Percentiles rank a stretch among this genome's conserved stretches.
phyloP scores from a whole-genome alignment of 1,140 invertebrate genomes.

The Zophobas atratus region DNA sequence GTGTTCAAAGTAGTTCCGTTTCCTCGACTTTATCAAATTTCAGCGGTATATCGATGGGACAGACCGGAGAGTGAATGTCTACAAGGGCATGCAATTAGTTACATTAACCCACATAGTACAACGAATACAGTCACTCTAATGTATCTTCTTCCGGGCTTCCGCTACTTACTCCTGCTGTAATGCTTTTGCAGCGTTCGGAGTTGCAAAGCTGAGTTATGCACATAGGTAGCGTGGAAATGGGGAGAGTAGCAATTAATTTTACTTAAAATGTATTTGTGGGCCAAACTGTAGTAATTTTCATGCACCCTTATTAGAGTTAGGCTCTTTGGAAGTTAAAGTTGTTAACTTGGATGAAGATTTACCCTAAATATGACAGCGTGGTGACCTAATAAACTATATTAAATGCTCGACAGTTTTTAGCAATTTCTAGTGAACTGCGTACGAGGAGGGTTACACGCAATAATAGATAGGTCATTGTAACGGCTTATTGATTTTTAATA shows the following conservation, averaged over 20 bases:
- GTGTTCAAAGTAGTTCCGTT: slow-evolving; percentile 7
- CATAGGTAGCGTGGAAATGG: slow-evolving; percentile 31
- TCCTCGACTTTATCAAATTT: slow-evolving; percentile 27
- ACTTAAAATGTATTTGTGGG: slow-evolving; percentile 40
- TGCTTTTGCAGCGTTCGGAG: slow-evolving; percentile 27
- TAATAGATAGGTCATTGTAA: slow-evolving; percentile 9
- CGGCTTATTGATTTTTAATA: slow-evolving; percentile 5
- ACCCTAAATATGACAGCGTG: not conserved
- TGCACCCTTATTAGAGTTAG: not conserved
- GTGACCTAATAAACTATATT: not conserved
- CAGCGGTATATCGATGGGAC: slow-evolving; percentile 23
- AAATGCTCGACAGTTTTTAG: not conserved
- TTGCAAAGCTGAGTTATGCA: slow-evolving; percentile 36
- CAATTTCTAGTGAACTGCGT: not conserved
- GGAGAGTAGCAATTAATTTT: slow-evolving; percentile 30
- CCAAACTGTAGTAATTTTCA: slow-evolving; percentile 7
- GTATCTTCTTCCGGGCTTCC: slow-evolving; percentile 30
- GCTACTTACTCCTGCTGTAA: slow-evolving; percentile 8
- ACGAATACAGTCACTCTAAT: slow-evolving; percentile 32
- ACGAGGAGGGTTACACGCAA: not conserved
- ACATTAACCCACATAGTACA: slow-evolving; percentile 26
- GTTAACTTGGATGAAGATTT: not conserved
- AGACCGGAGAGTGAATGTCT: slow-evolving; percentile 8
- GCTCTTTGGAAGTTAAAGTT: not conserved
- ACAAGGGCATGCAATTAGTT: slow-evolving; percentile 37